Conservation (phyloP, 2,888 invertebrate species). For the Altica lythri region DNA sequence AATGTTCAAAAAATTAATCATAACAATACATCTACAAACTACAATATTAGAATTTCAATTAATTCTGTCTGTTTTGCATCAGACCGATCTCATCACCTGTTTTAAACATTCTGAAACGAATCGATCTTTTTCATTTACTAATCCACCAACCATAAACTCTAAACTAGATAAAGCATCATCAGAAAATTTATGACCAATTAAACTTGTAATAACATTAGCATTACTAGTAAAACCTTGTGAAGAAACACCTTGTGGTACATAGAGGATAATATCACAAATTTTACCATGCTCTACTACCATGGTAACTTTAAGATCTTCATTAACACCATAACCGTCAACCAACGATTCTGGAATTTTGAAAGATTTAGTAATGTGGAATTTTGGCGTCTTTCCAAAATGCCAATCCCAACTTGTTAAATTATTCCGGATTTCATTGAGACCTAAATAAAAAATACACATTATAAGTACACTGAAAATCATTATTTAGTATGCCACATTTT, state of each 20-base stretch:
- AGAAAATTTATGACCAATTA: slow-evolving; percentile 70
- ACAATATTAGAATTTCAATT: slow-evolving; percentile 9
- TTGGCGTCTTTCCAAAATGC: slow-evolving; percentile 86
- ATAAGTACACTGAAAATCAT: too few species aligned
- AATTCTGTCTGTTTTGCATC: slow-evolving; percentile 38
- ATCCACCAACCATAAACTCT: slow-evolving; percentile 54
- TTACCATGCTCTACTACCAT: slow-evolving; percentile 70
- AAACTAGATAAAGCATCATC: slow-evolving; percentile 66
- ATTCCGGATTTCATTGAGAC: slow-evolving; percentile 71
- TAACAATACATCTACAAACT: too few species aligned
- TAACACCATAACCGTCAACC: slow-evolving; percentile 54
- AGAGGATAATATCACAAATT: slow-evolving; percentile 68
- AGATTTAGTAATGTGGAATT: slow-evolving; percentile 73
- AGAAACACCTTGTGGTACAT: slow-evolving; percentile 65
- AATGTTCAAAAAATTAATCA: too few species aligned
- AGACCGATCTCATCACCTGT: slow-evolving; percentile 64
- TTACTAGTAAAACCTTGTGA: slow-evolving; percentile 66
- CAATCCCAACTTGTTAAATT: slow-evolving; percentile 84
- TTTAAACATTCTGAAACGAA: slow-evolving; percentile 68
- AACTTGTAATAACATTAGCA: slow-evolving; percentile 65
- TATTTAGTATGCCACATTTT: too few species aligned
- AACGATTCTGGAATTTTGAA: slow-evolving; percentile 65
- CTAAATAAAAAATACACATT: slow-evolving; percentile 58
- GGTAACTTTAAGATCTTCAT: slow-evolving; percentile 64
- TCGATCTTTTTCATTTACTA: slow-evolving; percentile 59